phyloP scores from a whole-genome alignment of 2,113 vertebrate species.

The Pteronura brasiliensis region DNA sequence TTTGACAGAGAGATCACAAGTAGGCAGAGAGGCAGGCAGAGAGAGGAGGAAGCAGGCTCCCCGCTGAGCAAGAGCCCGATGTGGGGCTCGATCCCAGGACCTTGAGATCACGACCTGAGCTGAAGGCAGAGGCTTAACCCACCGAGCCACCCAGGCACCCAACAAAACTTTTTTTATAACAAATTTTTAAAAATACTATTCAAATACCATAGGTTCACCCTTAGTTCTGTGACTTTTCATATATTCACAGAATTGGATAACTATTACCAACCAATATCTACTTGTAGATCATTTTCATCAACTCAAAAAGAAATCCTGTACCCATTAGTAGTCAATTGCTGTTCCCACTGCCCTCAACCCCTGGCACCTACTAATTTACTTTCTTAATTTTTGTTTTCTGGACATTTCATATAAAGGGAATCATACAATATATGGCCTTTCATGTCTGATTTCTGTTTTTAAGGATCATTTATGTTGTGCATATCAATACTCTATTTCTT shows the following conservation, averaged over 20 bases:
- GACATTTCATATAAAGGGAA: not conserved
- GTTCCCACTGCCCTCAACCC: not conserved
- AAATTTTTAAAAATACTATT: not conserved
- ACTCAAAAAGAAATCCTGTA: not conserved
- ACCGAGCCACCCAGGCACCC: no score
- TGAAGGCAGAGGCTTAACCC: no score
- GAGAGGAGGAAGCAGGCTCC: no score
- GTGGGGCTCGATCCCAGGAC: no score
- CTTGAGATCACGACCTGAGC: no score
- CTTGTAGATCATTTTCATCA: not conserved
- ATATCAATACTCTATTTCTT: not conserved
- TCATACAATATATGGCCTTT: not conserved
- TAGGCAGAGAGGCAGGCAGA: no score
- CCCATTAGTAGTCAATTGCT: not conserved
- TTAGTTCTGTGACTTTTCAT: not conserved
- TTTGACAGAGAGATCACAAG: no score
- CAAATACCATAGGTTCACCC: not conserved
- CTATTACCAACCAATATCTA: not conserved
- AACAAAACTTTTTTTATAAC: not conserved
- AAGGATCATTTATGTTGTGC: not conserved
- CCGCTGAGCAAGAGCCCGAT: no score
- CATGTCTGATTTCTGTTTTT: not conserved
- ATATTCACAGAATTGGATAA: not conserved
- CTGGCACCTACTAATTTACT: not conserved
- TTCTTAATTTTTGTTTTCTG: not conserved